phyloP scores from a whole-genome alignment of 2,888 invertebrate genomes.

The Agrenia bidenticulata region DNA sequence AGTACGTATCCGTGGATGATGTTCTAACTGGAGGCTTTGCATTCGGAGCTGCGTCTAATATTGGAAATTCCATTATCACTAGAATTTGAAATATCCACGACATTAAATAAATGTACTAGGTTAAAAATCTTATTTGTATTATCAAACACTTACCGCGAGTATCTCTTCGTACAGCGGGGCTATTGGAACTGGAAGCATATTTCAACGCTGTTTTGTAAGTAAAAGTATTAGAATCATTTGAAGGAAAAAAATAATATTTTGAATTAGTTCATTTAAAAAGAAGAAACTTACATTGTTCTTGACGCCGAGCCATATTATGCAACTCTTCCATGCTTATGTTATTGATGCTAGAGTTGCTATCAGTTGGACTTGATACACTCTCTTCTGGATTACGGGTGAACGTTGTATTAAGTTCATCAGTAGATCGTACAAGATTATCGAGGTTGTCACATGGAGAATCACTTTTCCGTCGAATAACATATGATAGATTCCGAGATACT shows the following conservation, averaged over 20 bases:
- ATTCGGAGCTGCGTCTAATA: not conserved
- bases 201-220: not conserved
- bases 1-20: constrained; percentile 44
- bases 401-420: constrained; percentile 25
- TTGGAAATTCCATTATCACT: constrained; percentile 2
- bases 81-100: no score
- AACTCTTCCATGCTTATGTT: constrained; percentile 45
- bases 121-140: no score
- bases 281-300: constrained; percentile 27
- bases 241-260: not conserved
- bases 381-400: constrained; percentile 32
- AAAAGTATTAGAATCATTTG: not conserved
- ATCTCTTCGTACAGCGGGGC: constrained; percentile 14
- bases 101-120: no score
- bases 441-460: constrained; percentile 17
- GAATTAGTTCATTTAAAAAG: not conserved
- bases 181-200: not conserved
- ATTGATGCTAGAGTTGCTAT: constrained; percentile 25
- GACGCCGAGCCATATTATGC: constrained; percentile 26
- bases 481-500: constrained; percentile 44
- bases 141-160: constrained; percentile 22
- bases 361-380: constrained; percentile 26
- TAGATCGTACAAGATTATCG: constrained; percentile 31
- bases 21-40: constrained; percentile 32
- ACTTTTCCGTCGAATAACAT: constrained; percentile 44